Conservation (phyloP, 1,140 invertebrate genomes). For the Neoseiulus cucumeris region DNA sequence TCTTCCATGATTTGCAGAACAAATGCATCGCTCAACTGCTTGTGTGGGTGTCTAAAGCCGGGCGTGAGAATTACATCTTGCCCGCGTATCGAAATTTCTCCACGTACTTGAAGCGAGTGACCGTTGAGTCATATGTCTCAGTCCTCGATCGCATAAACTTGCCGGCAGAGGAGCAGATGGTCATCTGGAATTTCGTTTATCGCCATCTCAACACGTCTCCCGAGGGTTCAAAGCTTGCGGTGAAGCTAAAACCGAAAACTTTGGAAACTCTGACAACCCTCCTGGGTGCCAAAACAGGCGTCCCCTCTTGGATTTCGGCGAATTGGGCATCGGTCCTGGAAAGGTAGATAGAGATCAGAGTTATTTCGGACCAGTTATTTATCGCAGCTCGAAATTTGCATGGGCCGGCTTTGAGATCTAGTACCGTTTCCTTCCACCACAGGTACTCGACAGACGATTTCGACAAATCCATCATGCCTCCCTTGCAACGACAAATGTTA, state of each 20-base stretch:
- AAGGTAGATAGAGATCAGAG: not conserved
- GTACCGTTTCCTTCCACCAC: too few species aligned
- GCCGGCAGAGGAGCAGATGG: not conserved
- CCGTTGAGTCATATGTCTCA: not conserved
- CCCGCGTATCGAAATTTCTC: not conserved
- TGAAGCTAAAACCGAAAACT: not conserved
- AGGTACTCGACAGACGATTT: not conserved
- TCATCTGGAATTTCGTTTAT: not conserved
- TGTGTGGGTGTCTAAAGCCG: not conserved
- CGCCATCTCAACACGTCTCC: not conserved
- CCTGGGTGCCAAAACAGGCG: not conserved
- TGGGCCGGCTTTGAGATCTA: too few species aligned
- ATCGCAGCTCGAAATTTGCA: too few species aligned
- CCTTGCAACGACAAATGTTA: not conserved
- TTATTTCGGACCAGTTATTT: too few species aligned
- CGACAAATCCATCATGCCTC: not conserved
- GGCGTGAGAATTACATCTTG: not conserved
- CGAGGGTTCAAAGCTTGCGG: not conserved
- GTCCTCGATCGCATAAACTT: not conserved
- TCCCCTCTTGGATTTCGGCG: not conserved
- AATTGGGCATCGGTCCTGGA: not conserved
- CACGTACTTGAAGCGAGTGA: not conserved
- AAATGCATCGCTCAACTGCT: not conserved
- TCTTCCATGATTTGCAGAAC: not conserved
- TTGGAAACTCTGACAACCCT: not conserved